Evolutionary conservation across 2,888 invertebrate genomes (phyloP).

Genomic region (Leucozona laternaria): DNA sequence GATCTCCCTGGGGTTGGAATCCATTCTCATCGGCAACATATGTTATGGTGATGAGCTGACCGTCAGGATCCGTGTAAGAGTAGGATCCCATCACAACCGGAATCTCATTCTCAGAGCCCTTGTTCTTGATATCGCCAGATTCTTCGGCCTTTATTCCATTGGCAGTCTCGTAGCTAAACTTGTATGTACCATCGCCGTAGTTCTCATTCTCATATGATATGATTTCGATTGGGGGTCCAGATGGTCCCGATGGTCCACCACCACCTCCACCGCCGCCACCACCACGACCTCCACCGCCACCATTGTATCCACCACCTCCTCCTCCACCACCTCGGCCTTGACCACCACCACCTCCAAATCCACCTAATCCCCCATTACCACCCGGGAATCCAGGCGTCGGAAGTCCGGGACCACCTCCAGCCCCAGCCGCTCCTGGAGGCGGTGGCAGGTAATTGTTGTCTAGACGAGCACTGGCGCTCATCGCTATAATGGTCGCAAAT

Average conservation of each 20-base stretch:
- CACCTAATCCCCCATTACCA: constrained; percentile 80
- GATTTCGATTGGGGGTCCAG: constrained; percentile 84
- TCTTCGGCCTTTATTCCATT: constrained; percentile 87
- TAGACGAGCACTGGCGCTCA: constrained; percentile 84
- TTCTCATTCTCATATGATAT: constrained; percentile 86
- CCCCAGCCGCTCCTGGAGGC: constrained; percentile 83
- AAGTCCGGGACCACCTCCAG: constrained; percentile 82
- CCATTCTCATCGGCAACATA: constrained; percentile 88
- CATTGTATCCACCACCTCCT: constrained; percentile 77
- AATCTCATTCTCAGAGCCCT: constrained; percentile 85
- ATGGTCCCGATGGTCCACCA: constrained; percentile 78
- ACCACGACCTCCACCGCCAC: constrained; percentile 77
- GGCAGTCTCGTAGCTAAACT: constrained; percentile 87
- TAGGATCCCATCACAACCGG: constrained; percentile 86
- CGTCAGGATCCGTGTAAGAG: constrained; percentile 88
- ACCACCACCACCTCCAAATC: constrained; percentile 82
- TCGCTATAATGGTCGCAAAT: constrained; percentile 83
- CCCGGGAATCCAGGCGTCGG: constrained; percentile 83
- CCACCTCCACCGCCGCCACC: constrained; percentile 79
- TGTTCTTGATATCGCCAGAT: constrained; percentile 86
- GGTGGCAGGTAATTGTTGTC: constrained; percentile 87
- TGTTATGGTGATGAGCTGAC: constrained; percentile 86
- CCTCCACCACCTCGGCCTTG: constrained; percentile 79
- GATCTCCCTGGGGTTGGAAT: constrained; percentile 86
- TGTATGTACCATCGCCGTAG: constrained; percentile 86